Conservation (phyloP, 2,888 invertebrate species). For the Acrobasis suavella region DNA sequence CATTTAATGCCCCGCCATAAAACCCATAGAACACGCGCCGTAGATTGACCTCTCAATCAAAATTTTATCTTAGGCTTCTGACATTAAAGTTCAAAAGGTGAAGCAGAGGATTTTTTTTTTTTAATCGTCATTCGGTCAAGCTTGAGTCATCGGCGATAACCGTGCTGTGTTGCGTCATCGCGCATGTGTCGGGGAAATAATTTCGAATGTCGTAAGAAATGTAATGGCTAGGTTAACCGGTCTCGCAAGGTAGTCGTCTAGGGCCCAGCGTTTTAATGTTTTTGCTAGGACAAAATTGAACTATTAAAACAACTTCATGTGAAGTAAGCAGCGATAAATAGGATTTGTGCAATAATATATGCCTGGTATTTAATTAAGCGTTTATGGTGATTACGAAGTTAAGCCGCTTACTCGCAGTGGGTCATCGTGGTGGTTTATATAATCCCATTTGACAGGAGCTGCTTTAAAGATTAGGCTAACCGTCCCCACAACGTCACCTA, state of each 20-base stretch:
- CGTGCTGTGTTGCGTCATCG: constrained; percentile 22
- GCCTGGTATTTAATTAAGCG: not conserved
- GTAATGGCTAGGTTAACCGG: constrained; percentile 11
- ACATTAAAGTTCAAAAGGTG: constrained; percentile 9
- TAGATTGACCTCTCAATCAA: not conserved
- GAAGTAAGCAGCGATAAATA: not conserved
- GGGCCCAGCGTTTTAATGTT: constrained; percentile 9
- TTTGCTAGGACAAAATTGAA: constrained; percentile 5
- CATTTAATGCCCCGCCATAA: constrained; percentile 19
- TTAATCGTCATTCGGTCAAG: constrained; percentile 22
- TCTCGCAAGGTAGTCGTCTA: constrained; percentile 9
- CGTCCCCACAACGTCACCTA: too few relatives aligned
- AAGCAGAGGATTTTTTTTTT: constrained; percentile 19
- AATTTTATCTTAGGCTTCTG: not conserved
- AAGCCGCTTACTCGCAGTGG: too few relatives aligned
- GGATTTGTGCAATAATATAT: not conserved
- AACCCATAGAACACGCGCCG: constrained; percentile 23
- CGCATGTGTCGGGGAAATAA: constrained; percentile 18
- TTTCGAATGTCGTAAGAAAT: constrained; percentile 20
- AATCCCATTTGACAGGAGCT: too few relatives aligned
- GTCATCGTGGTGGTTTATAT: too few relatives aligned
- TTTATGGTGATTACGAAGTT: not conserved
- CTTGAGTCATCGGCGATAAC: constrained; percentile 21
- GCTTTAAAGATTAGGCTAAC: too few relatives aligned
- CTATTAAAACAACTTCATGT: not conserved